Evolutionary conservation across 2,888 invertebrate species (phyloP).

Genomic region (Erannis defoliaria): DNA sequence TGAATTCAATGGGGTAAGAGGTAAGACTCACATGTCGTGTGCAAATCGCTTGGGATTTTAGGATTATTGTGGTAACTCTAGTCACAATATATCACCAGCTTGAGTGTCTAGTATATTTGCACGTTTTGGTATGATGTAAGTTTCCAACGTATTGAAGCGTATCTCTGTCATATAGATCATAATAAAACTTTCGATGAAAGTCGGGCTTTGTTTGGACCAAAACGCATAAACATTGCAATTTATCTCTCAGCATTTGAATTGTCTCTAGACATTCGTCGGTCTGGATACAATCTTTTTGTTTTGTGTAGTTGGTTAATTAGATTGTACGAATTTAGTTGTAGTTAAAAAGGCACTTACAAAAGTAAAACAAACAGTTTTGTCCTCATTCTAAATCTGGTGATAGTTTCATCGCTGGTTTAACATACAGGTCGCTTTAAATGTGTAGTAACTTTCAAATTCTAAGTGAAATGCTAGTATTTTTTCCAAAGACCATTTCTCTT

Average conservation of each 20-base stretch:
- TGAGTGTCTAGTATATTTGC: not conserved
- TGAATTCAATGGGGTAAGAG: constrained; percentile 28
- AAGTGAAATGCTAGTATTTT: constrained; percentile 4
- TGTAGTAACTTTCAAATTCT: constrained; percentile 20
- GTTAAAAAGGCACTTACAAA: too few species aligned
- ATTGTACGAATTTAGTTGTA: too few species aligned
- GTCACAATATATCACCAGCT: not conserved
- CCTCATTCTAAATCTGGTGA: constrained; percentile 8
- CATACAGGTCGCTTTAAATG: constrained; percentile 44
- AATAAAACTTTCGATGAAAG: too few species aligned
- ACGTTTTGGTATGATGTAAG: not conserved
- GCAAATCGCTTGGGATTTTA: constrained; percentile 15
- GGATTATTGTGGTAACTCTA: constrained; percentile 3
- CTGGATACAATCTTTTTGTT: too few species aligned
- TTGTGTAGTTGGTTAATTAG: too few species aligned
- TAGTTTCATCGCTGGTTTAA: constrained; percentile 36
- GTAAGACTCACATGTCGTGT: constrained; percentile 10
- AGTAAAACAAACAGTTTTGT: not conserved
- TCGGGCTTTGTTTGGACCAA: too few species aligned
- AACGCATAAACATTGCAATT: too few species aligned
- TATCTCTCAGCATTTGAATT: too few species aligned
- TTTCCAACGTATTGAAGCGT: too few species aligned
- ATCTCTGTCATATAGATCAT: too few species aligned
- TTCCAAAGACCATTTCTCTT: constrained; percentile 1
- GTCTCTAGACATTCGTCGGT: too few species aligned